Percentiles rank a stretch among this genome's conserved stretches.
phyloP scores from a whole-genome alignment of 2,888 invertebrate species.

The Zonitis immaculata region DNA sequence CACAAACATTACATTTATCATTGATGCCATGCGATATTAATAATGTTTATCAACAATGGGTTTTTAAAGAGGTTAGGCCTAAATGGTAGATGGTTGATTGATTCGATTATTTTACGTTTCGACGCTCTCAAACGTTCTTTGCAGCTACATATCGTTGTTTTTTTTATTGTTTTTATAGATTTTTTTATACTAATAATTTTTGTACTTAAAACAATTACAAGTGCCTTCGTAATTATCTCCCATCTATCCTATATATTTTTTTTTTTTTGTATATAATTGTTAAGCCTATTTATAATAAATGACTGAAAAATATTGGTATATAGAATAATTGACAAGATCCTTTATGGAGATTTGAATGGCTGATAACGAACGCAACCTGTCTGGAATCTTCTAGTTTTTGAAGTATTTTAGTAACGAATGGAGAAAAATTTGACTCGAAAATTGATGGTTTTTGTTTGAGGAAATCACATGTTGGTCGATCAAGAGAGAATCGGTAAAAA shows the following conservation, averaged over 20 bases:
- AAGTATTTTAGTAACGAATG: too few species aligned
- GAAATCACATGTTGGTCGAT: too few species aligned
- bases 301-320: background rate
- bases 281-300: background rate
- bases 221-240: background rate
- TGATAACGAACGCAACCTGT: background rate
- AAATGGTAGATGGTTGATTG: slow-evolving; percentile 52
- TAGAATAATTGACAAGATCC: too few species aligned
- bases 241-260: background rate
- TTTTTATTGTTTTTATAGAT: background rate
- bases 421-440: too few species aligned
- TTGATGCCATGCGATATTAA: slow-evolving; percentile 79
- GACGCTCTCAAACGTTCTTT: background rate
- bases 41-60: slow-evolving; percentile 87
- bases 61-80: slow-evolving; percentile 69
- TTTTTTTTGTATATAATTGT: background rate
- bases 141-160: background rate
- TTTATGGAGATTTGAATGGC: background rate
- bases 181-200: background rate
- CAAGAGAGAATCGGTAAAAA: too few species aligned
- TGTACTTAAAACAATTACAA: background rate
- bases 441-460: too few species aligned
- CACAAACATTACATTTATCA: slow-evolving; percentile 70
- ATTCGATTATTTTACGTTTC: background rate
- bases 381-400: too few species aligned